phyloP scores from a whole-genome alignment of 2,113 vertebrate genomes.

The Bombycilla garrulus region DNA sequence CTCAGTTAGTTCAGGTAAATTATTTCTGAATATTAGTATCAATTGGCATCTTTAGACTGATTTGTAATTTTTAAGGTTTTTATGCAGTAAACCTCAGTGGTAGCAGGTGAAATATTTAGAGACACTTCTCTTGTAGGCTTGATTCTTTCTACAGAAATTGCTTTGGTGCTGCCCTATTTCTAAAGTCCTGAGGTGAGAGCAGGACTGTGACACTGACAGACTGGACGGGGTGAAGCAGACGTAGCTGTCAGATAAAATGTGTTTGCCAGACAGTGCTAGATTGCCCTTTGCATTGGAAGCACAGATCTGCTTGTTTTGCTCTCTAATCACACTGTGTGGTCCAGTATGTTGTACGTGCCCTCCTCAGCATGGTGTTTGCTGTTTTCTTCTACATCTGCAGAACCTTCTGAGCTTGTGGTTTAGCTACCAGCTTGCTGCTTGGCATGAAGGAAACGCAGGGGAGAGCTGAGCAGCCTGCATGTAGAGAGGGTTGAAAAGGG shows the following conservation, averaged over 20 bases:
- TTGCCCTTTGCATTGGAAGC: background rate
- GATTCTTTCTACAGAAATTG: background rate
- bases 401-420: background rate
- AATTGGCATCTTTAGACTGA: background rate
- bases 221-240: background rate
- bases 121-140: background rate
- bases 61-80: background rate
- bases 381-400: background rate
- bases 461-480: background rate
- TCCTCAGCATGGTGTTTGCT: background rate
- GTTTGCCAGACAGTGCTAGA: background rate
- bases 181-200: background rate
- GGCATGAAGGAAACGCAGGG: background rate
- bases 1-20: background rate
- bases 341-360: background rate
- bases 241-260: background rate
- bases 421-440: background rate
- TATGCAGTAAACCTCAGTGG: background rate
- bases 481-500: background rate
- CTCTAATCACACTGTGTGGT: rapidly evolving
- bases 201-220: background rate
- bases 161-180: background rate
- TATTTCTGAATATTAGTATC: background rate
- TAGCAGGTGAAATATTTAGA: background rate
- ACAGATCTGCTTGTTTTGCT: background rate